A percentile compares a stretch with the other conserved stretches of the same genome.
Conservation (phyloP, 2,113 vertebrate species). For the Pelodiscus sinensis region DNA sequence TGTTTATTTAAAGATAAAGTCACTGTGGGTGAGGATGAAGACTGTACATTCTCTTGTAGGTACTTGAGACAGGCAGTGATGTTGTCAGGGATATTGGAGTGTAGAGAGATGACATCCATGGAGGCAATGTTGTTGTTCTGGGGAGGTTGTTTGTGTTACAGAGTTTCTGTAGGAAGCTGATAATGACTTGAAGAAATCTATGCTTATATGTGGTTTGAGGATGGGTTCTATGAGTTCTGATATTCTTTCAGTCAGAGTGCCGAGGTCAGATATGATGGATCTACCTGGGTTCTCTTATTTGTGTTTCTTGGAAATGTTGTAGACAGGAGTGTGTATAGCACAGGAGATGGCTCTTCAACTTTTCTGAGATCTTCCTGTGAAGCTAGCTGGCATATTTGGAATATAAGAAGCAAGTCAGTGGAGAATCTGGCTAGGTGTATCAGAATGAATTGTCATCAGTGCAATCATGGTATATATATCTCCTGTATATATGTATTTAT, state of each 20-base stretch:
- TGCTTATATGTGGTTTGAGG: not conserved
- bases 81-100: not conserved
- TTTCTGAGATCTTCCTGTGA: not conserved
- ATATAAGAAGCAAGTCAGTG: not conserved
- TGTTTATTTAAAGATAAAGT: not conserved
- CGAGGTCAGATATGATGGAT: not conserved
- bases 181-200: not conserved
- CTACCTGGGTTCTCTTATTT: not conserved
- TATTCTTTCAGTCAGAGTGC: no score
- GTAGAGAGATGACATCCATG: not conserved
- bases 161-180: not conserved
- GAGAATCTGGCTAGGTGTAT: not conserved
- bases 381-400: not conserved
- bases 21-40: not conserved
- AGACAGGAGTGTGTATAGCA: not conserved
- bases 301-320: not conserved
- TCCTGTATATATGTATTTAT: not conserved
- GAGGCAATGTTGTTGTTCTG: not conserved
- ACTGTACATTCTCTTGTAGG: not conserved
- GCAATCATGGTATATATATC: not conserved
- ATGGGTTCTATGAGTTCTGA: not conserved
- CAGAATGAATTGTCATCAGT: not conserved
- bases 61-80: not conserved
- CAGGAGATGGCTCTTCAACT: not conserved
- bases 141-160: not conserved